Conservation (phyloP, 1,140 invertebrate species). For the Chrysomallon squamiferum region DNA sequence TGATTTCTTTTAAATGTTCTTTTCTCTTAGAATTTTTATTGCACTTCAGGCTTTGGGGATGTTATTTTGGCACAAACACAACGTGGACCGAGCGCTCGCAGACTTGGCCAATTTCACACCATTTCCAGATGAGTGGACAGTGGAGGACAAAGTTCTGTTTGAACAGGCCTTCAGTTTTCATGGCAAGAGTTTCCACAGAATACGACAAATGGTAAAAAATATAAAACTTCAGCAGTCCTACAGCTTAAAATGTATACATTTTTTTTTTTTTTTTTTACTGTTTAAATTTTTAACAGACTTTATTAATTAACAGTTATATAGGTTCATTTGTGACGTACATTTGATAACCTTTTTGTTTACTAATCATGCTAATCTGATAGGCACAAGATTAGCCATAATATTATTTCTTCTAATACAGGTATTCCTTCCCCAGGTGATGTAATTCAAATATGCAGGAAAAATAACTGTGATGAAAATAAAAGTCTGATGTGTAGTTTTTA, state of each 20-base stretch:
- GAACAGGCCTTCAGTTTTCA: slow-evolving; percentile 98
- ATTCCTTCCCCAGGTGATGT: too few relatives aligned
- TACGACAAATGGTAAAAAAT: slow-evolving; percentile 88
- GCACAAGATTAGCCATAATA: too few relatives aligned
- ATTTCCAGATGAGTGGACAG: slow-evolving; percentile 97
- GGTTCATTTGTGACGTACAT: too few relatives aligned
- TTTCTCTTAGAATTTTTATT: not conserved
- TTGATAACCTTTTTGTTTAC: too few relatives aligned
- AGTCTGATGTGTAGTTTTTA: too few relatives aligned
- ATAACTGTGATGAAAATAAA: too few relatives aligned
- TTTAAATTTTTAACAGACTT: not conserved
- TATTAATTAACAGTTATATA: not conserved
- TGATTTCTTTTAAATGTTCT: too few relatives aligned
- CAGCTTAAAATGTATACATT: not conserved
- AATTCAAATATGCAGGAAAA: too few relatives aligned
- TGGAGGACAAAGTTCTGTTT: slow-evolving; percentile 97
- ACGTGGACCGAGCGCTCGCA: slow-evolving; percentile 87
- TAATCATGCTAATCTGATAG: too few relatives aligned
- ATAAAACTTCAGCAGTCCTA: not conserved
- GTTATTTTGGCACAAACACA: slow-evolving; percentile 98
- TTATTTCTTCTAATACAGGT: too few relatives aligned
- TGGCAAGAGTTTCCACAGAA: slow-evolving; percentile 97
- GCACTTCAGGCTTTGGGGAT: slow-evolving; percentile 81
- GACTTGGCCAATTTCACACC: slow-evolving; percentile 97
- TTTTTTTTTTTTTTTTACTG: too few relatives aligned